These are phyloP conservation scores for Drosophila arawakana DNA, from an alignment of 1,140 invertebrate genomes.

Conservation along the genomic window DNA sequence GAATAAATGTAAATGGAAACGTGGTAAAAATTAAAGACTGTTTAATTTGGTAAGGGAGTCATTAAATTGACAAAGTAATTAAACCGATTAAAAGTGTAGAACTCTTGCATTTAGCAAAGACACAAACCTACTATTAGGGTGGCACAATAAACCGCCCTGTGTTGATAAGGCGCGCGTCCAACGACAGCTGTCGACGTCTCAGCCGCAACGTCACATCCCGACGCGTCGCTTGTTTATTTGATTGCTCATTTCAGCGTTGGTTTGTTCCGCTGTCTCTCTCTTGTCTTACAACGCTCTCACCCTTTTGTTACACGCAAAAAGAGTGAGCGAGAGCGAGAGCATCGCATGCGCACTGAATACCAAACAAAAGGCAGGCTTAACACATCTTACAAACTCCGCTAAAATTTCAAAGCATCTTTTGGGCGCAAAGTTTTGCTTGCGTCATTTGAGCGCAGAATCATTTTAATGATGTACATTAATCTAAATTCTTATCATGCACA, in stretches of 20 bases:
- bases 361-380: conserved; percentile 19
- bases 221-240: conserved; percentile 40
- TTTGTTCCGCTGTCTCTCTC: not conserved
- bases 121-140: conserved; percentile 59
- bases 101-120: conserved; percentile 29
- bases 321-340: not conserved
- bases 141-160: conserved; percentile 56
- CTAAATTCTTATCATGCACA: conserved; percentile 1
- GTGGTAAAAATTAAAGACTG: not conserved
- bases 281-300: not conserved
- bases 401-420: conserved; percentile 40
- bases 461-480: conserved; percentile 14
- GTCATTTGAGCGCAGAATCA: not conserved
- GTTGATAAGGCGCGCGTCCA: conserved; percentile 50
- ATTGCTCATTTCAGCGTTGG: conserved; percentile 19
- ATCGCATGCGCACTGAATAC: conserved; percentile 47
- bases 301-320: not conserved
- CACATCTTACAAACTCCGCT: not conserved
- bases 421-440: conserved; percentile 17
- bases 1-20: conserved; percentile 26
- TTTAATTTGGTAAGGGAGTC: too few relatives aligned
- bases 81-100: not conserved
- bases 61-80: not conserved
- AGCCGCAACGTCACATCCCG: conserved; percentile 4
- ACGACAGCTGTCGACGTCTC: conserved; percentile 47